A percentile compares a stretch with the other conserved stretches of the same genome.
Evolutionary conservation across 2,888 invertebrate species (phyloP).

Genomic region (Deilephila porcellus): DNA sequence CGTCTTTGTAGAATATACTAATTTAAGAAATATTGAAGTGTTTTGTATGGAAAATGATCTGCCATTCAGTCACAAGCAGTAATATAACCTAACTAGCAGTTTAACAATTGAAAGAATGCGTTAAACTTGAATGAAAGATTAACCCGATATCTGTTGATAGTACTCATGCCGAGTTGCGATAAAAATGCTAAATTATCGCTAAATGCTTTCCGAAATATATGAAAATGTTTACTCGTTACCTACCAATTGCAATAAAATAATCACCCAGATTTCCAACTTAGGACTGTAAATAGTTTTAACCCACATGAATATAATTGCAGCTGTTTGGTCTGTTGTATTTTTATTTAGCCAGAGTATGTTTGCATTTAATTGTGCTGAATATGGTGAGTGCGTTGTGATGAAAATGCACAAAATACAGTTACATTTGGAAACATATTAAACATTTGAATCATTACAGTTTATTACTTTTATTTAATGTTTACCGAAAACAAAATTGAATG

Average conservation of each 20-base stretch:
- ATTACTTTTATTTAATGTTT: background rate
- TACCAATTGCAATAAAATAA: background rate
- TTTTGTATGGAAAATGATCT: background rate
- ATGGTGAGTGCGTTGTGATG: background rate
- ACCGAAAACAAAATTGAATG: background rate
- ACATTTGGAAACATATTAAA: background rate
- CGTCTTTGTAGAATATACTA: background rate
- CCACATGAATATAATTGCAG: conserved; percentile 41
- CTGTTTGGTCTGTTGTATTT: conserved; percentile 35
- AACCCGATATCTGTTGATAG: conserved; percentile 29
- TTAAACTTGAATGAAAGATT: conserved; percentile 25
- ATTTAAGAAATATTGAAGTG: conserved; percentile 8
- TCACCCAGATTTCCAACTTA: conserved; percentile 31
- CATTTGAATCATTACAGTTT: background rate
- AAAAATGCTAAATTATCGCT: background rate
- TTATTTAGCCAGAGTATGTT: background rate
- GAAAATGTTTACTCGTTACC: background rate
- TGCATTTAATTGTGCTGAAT: background rate
- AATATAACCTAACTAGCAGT: background rate
- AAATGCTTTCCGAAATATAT: background rate
- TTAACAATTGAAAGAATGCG: background rate
- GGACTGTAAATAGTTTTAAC: conserved; percentile 35
- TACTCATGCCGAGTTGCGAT: conserved; percentile 12
- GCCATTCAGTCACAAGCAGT: background rate
- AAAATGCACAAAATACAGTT: conserved; percentile 13